Conservation (phyloP, 2,888 invertebrate genomes). For the Spilarctia lutea region DNA sequence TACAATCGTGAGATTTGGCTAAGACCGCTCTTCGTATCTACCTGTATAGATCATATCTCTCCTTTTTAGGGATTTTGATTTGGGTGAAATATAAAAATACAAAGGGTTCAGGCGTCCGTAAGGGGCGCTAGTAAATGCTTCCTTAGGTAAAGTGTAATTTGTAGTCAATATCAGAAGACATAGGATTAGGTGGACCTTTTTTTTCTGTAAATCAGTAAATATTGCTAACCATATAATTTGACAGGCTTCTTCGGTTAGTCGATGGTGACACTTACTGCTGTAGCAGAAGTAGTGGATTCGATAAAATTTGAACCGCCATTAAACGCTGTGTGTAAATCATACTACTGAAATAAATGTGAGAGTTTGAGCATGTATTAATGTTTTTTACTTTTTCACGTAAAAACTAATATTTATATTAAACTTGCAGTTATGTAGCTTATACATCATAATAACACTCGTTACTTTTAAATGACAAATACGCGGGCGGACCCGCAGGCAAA, state of each 20-base stretch:
- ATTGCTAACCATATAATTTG: not conserved
- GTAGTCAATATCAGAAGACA: not conserved
- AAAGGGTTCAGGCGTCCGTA: not conserved
- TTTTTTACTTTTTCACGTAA: too few species aligned
- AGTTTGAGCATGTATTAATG: too few species aligned
- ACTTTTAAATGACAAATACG: too few species aligned
- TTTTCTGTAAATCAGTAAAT: not conserved
- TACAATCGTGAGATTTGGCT: not conserved
- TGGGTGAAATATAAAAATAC: not conserved
- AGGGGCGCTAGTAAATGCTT: not conserved
- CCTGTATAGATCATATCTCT: constrained; percentile 3
- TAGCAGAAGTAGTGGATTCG: not conserved
- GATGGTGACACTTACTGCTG: too few species aligned
- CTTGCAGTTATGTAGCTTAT: too few species aligned
- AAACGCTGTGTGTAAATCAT: too few species aligned
- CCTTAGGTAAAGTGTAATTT: not conserved
- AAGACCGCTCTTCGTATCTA: not conserved
- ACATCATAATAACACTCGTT: too few species aligned
- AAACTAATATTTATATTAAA: too few species aligned
- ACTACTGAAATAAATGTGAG: too few species aligned
- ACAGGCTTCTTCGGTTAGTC: not conserved
- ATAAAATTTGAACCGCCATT: not conserved
- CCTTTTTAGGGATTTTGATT: constrained; percentile 1
- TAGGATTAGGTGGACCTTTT: not conserved
- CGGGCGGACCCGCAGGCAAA: too few species aligned